Base-by-base conservation (phyloP, 2,113 vertebrate species). In the Alectura lathami region DNA sequence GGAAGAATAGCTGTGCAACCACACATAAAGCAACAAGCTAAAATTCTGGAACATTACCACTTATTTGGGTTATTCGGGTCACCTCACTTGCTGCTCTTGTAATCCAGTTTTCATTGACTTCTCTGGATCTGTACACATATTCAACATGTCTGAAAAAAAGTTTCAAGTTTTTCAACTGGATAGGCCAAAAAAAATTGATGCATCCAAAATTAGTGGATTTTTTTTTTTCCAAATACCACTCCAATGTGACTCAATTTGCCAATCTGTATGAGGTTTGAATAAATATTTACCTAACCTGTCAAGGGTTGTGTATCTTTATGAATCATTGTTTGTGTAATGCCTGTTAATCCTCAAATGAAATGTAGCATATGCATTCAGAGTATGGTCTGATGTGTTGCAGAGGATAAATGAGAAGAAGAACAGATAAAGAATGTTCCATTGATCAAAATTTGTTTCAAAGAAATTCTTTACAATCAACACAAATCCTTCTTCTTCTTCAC, bases 271-370 rank as follows among this genome's bases (percentile, higher is more conserved):
- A 92, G 59, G 69, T 89, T 79, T 83, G 66, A 17, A 50, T 87
- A 92, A 96, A 91, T 97, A 94, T 82, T 95, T 94, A 80, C 50
- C 47, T 47, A 57, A 13, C 66, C 89, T 9, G 1, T 36, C 40
- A 84, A 6, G n/a, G 30, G 9, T 42, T 93, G 83, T 91, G 69
- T 95, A 89, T 92, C 56, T 83, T 82, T 27, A 80, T 93, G 89
- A 93, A 83, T 94, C 80, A 93, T 36, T 95, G 78, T 84, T 95
- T 82, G 62, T 79, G 50, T 83, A 91, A 80, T 38, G 83, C 53
- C 40, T 76, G 26, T 38, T 79, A 87, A 80, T 83, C 78, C n/a
- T 77, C 93, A 42, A 81, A 77, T 83, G 73, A 96, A 92, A 64
- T 0, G 3, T 64, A 74, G 34, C 47, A 30, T 54, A 75, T 60